Evolutionary conservation across 2,888 invertebrate species (phyloP).

Genomic region (Platycheirus rosarum): DNA sequence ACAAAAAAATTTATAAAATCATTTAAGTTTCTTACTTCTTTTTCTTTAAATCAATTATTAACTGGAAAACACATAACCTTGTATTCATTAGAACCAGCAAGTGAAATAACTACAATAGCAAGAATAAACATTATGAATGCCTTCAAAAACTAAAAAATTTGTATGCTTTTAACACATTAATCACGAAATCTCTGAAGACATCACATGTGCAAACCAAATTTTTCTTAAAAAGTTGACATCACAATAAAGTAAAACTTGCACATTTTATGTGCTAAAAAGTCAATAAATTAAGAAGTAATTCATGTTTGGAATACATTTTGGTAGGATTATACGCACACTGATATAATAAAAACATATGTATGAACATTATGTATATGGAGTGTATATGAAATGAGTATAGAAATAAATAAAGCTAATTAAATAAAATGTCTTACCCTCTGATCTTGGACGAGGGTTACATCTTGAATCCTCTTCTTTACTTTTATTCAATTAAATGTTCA

Average conservation of each 20-base stretch:
- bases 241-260: too few relatives aligned
- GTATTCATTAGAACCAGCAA: too few relatives aligned
- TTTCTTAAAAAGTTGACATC: background rate
- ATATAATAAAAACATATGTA: too few relatives aligned
- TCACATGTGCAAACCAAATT: background rate
- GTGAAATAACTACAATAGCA: too few relatives aligned
- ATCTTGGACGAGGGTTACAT: constrained; percentile 41
- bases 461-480: constrained; percentile 56
- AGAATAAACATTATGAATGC: too few relatives aligned
- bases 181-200: background rate
- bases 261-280: constrained; percentile 6
- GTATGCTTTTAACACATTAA: background rate
- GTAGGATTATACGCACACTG: background rate
- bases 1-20: too few relatives aligned
- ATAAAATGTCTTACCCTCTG: constrained; percentile 47
- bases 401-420: constrained; percentile 5
- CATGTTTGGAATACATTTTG: constrained; percentile 43
- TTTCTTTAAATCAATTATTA: too few relatives aligned
- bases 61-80: too few relatives aligned
- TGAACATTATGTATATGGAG: background rate
- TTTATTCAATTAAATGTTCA: constrained; percentile 38
- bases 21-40: too few relatives aligned
- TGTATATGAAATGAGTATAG: constrained; percentile 8
- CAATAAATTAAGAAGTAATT: background rate
- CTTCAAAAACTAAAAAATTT: too few relatives aligned